Percentiles rank a stretch among this genome's conserved stretches.
phyloP scores from a whole-genome alignment of 2,888 invertebrate genomes.

The Drosophila paranaensis region DNA sequence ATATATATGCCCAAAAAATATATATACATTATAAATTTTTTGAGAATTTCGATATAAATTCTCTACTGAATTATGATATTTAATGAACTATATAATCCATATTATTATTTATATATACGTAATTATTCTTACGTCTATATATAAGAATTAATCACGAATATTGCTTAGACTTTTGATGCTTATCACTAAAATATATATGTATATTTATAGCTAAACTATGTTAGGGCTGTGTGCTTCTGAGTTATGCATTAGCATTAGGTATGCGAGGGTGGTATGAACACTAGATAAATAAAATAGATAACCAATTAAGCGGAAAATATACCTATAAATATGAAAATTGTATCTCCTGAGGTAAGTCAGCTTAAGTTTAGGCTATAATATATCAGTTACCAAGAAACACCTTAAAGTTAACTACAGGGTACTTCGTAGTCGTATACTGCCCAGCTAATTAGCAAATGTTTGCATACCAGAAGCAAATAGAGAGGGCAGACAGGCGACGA shows the following conservation, averaged over 20 bases:
- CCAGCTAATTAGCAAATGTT: constrained; percentile 8
- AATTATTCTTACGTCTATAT: background rate
- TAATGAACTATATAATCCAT: background rate
- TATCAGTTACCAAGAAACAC: too few relatives aligned
- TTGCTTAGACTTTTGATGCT: background rate
- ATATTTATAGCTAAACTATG: background rate
- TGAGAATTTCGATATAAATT: background rate
- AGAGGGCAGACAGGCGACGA: constrained; percentile 44
- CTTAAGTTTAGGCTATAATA: too few relatives aligned
- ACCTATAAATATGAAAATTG: too few relatives aligned
- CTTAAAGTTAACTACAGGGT: background rate
- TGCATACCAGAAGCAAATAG: constrained; percentile 27
- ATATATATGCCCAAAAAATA: background rate
- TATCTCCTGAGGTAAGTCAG: too few relatives aligned
- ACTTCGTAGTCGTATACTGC: constrained; percentile 1
- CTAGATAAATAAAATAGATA: background rate
- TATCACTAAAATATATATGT: background rate
- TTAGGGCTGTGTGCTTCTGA: background rate
- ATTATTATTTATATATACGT: background rate
- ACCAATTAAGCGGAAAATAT: too few relatives aligned
- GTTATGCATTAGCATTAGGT: background rate
- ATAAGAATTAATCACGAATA: too few relatives aligned
- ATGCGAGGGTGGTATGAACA: background rate
- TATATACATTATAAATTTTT: background rate
- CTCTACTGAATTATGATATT: background rate